Percentiles rank a stretch among this genome's conserved stretches.
Conservation (phyloP, 2,888 invertebrate genomes). For the Muscina levida region DNA sequence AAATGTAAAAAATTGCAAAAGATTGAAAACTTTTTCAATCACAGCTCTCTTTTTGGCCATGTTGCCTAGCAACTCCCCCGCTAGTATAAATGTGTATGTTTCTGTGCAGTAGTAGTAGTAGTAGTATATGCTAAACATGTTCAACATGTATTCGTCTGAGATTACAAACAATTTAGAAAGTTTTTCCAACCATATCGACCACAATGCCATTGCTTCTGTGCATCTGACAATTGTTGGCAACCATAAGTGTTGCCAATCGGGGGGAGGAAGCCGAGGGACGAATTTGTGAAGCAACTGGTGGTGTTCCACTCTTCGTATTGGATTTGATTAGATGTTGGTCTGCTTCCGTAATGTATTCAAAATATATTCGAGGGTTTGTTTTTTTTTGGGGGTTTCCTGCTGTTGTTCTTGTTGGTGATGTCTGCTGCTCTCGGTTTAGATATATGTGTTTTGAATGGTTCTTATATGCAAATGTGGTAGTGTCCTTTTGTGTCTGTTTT, state of each 20-base stretch:
- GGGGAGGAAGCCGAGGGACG: background rate
- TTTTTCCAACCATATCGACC: slow-evolving; percentile 62
- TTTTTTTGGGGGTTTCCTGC: slow-evolving; percentile 3
- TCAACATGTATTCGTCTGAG: slow-evolving; percentile 50
- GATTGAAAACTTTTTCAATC: slow-evolving; percentile 64
- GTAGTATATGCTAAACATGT: slow-evolving; percentile 48
- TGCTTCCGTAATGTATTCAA: slow-evolving; percentile 60
- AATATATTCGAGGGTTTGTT: slow-evolving; percentile 49
- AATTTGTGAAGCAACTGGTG: slow-evolving; percentile 63
- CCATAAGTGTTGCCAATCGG: background rate
- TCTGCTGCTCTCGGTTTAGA: background rate
- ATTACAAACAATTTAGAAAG: slow-evolving; percentile 61
- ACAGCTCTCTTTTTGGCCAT: slow-evolving; percentile 37
- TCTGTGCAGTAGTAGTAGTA: no score
- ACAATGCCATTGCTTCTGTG: slow-evolving; percentile 62
- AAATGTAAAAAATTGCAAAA: slow-evolving; percentile 56
- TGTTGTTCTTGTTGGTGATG: slow-evolving; percentile 6
- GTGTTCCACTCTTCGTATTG: slow-evolving; percentile 30
- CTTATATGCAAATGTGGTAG: slow-evolving; percentile 8
- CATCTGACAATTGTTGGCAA: slow-evolving; percentile 39
- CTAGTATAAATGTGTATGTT: background rate
- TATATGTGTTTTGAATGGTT: background rate
- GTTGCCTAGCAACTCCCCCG: background rate
- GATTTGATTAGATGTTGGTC: slow-evolving; percentile 57
- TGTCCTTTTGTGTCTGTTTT: slow-evolving; percentile 8